phyloP scores from a whole-genome alignment of 2,888 invertebrate genomes.

The Lepidocyrtinus sp. region DNA sequence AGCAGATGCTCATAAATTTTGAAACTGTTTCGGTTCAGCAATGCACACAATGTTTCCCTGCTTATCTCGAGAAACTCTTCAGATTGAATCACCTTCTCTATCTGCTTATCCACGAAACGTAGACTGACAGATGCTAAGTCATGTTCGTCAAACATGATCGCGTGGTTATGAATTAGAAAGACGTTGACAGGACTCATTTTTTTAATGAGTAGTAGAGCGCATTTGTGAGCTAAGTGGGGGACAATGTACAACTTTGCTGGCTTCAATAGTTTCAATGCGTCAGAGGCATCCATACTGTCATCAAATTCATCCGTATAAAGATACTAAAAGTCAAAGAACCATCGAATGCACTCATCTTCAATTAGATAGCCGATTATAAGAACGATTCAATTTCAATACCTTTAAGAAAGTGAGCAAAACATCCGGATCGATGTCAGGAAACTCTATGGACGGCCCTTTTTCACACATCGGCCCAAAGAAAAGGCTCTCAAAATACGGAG shows the following conservation, averaged over 20 bases:
- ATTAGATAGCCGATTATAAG: no score
- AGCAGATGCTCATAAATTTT: conserved; percentile 85
- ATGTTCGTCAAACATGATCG: conserved; percentile 86
- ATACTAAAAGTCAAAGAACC: conserved; percentile 73
- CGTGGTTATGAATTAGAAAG: conserved; percentile 84
- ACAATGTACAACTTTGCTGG: conserved; percentile 91
- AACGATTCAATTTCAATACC: no score
- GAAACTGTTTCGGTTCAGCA: conserved; percentile 84
- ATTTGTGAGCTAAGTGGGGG: conserved; percentile 85
- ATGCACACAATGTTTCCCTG: conserved; percentile 82
- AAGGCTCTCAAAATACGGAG: conserved; percentile 90
- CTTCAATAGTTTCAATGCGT: conserved; percentile 89
- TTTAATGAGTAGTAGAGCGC: conserved; percentile 82
- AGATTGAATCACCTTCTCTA: conserved; percentile 79
- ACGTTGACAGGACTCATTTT: conserved; percentile 88
- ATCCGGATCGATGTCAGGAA: conserved; percentile 88
- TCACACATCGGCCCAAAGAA: conserved; percentile 85
- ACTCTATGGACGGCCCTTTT: conserved; percentile 76
- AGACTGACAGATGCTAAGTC: conserved; percentile 86
- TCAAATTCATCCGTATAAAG: conserved; percentile 87
- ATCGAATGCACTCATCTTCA: no score
- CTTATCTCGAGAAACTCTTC: conserved; percentile 89
- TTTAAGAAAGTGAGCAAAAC: conserved; percentile 83
- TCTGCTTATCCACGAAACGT: conserved; percentile 82
- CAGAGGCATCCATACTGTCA: conserved; percentile 81